Evolutionary conservation across 2,888 invertebrate genomes (phyloP).

Genomic region (Gisinianus flammeolus): DNA sequence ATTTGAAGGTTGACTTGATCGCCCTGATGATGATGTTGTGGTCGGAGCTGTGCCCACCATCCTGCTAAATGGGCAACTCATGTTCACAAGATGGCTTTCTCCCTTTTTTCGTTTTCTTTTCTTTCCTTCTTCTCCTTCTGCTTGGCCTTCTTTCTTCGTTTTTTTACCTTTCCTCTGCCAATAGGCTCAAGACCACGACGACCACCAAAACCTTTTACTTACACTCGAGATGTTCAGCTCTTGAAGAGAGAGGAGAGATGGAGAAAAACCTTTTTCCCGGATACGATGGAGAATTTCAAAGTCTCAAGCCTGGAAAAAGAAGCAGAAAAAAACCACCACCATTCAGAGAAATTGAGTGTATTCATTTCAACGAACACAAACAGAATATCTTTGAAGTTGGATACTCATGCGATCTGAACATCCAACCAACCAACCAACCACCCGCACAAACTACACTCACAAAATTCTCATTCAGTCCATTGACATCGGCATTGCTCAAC

Average conservation of each 20-base stretch:
- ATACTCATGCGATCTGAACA: no score
- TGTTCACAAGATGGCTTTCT: constrained; percentile 29
- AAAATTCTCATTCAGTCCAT: not conserved
- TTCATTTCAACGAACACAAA: no score
- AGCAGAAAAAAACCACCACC: no score
- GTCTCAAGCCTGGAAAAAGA: not conserved
- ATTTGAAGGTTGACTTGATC: constrained; percentile 1
- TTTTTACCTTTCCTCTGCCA: not conserved
- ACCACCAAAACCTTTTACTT: no score
- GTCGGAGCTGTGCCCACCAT: constrained; percentile 7
- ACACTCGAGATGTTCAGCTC: not conserved
- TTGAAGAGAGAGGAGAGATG: not conserved
- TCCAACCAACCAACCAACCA: no score
- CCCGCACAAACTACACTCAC: no score
- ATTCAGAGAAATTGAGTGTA: no score
- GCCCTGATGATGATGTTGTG: not conserved
- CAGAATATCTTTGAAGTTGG: no score
- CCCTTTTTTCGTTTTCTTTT: constrained; percentile 3
- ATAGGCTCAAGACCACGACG: no score
- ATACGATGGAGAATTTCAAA: no score
- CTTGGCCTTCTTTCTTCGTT: not conserved
- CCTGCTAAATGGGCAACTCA: constrained; percentile 58
- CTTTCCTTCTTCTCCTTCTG: not conserved
- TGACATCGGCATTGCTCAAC: not conserved
- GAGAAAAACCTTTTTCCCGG: not conserved